These are phyloP conservation scores for Rhagoletis pomonella DNA, from an alignment of 1,140 invertebrate genomes.

Conservation along the genomic window DNA sequence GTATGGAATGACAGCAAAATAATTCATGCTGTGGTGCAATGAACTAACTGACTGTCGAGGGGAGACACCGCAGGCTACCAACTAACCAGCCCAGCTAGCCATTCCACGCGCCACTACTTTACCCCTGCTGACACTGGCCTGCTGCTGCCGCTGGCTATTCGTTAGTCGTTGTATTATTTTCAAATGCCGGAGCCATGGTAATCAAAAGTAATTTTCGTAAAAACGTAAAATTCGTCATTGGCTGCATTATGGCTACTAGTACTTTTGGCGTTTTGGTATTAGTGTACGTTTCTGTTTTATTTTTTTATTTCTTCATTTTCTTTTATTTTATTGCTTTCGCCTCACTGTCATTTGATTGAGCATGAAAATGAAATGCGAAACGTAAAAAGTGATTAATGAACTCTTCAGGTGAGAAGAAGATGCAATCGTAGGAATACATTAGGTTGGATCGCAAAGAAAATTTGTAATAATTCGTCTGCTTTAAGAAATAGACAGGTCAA, in stretches of 20 bases:
- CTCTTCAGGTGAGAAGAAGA: neutral
- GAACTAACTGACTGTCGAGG: neutral
- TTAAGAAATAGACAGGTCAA: too few relatives aligned
- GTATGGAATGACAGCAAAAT: neutral
- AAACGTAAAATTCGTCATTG: neutral
- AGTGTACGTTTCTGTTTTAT: neutral
- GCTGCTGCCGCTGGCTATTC: neutral
- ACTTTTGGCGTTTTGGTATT: conserved; percentile 12
- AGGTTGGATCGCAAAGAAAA: too few relatives aligned
- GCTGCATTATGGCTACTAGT: neutral
- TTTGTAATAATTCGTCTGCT: too few relatives aligned
- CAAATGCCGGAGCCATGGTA: conserved; percentile 34
- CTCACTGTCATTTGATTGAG: conserved; percentile 40
- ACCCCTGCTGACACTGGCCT: neutral
- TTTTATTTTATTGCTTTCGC: conserved; percentile 21
- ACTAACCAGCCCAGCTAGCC: neutral
- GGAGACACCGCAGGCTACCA: neutral
- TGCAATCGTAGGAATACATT: too few relatives aligned
- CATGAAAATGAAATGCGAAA: conserved; percentile 50
- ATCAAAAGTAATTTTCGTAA: conserved; percentile 42
- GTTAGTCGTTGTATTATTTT: neutral
- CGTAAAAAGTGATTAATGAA: conserved; percentile 52
- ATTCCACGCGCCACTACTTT: conserved; percentile 16
- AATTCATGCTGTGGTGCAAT: conserved; percentile 8
- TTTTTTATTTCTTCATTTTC: neutral